Conservation (phyloP, 2,113 vertebrate genomes). For the Dromas ardeola region DNA sequence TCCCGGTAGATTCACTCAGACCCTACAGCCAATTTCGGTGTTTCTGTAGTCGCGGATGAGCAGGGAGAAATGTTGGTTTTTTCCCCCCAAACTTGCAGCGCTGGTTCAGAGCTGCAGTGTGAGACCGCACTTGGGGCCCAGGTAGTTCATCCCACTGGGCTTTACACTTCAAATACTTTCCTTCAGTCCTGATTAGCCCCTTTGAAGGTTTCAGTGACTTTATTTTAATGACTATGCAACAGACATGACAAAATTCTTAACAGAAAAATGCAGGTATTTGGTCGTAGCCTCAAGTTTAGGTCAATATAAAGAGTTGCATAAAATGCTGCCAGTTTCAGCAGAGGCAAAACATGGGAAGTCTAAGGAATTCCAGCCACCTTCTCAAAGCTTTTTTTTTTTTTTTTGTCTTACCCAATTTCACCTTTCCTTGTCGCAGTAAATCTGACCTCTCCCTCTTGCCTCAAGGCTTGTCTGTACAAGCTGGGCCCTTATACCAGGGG, state of each 20-base stretch:
- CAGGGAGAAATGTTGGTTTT: not conserved
- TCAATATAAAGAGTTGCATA: not conserved
- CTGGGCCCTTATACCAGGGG: not conserved
- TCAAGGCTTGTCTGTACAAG: constrained; percentile 12
- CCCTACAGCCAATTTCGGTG: not conserved
- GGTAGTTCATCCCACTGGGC: not conserved
- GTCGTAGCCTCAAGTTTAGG: not conserved
- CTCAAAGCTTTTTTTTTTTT: not conserved
- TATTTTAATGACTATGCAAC: not conserved
- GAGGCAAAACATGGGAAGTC: not conserved
- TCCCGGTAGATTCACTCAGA: too few species aligned
- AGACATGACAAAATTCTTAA: not conserved
- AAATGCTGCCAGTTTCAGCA: not conserved
- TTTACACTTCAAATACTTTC: too few species aligned
- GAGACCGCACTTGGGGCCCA: not conserved
- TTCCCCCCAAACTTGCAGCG: accelerated
- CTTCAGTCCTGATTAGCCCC: not conserved
- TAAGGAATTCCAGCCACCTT: not conserved
- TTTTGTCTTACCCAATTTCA: not conserved
- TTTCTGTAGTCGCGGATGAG: not conserved
- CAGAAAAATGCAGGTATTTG: not conserved
- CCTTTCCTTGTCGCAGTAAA: not conserved
- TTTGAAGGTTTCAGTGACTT: not conserved
- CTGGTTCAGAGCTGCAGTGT: not conserved
- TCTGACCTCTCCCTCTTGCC: constrained; percentile 21